These are phyloP conservation scores for Dicrurus megarhynchus DNA, from an alignment of 2,113 vertebrate species.

Conservation along the genomic window DNA sequence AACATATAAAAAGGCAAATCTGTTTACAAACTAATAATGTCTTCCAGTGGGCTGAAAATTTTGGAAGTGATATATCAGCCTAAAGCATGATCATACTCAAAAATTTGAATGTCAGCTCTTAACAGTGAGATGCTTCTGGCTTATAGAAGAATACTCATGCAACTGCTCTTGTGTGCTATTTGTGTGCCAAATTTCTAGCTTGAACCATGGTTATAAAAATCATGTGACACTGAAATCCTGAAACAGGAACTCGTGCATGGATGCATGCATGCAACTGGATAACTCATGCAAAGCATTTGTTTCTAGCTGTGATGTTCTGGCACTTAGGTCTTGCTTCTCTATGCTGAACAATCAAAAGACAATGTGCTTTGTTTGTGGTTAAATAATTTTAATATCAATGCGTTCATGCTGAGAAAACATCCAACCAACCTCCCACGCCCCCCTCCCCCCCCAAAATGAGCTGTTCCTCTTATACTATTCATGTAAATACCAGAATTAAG, in stretches of 20 bases:
- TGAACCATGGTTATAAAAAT: neutral
- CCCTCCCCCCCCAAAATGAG: neutral
- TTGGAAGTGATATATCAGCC: neutral
- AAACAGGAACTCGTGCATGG: accelerated
- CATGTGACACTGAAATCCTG: neutral
- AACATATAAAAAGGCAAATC: neutral
- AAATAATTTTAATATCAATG: neutral
- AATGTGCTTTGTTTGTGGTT: neutral
- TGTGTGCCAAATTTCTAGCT: neutral
- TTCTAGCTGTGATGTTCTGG: neutral
- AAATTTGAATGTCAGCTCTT: neutral
- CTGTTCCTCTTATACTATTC: neutral
- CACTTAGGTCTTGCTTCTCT: neutral
- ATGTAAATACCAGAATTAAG: neutral
- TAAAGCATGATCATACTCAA: neutral
- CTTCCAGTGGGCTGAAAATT: neutral
- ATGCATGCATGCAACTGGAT: neutral
- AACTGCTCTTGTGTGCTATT: neutral
- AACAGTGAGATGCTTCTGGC: neutral
- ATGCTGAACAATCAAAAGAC: neutral
- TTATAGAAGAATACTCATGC: neutral
- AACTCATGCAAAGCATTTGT: neutral
- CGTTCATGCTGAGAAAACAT: neutral
- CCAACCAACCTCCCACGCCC: accelerated
- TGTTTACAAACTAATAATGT: neutral